phyloP scores from a whole-genome alignment of 2,797 vertebrate genomes.

The Cephalopachus bancanus region DNA sequence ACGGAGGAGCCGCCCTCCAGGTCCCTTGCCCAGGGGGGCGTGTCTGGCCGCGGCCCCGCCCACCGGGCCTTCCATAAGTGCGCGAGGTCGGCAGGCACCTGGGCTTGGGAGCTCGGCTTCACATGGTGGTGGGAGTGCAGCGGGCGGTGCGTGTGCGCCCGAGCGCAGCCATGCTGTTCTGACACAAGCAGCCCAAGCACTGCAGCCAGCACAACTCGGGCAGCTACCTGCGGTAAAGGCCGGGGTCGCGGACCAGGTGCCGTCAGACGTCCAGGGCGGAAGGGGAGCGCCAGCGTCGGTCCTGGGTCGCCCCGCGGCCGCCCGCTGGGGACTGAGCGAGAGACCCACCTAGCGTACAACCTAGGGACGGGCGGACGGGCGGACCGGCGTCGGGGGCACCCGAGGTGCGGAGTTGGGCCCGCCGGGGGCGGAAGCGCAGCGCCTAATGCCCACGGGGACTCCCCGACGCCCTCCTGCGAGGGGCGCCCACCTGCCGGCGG shows the following conservation, averaged over 20 bases:
- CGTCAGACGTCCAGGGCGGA: too few species aligned
- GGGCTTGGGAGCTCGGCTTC: background rate
- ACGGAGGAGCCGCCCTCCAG: background rate
- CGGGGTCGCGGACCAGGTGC: background rate
- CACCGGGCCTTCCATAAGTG: constrained; percentile 72
- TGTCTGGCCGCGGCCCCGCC: constrained; percentile 15
- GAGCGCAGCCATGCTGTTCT: constrained; percentile 93
- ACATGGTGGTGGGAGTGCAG: background rate
- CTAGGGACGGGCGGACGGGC: too few species aligned
- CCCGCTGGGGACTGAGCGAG: too few species aligned
- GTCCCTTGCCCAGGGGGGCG: background rate
- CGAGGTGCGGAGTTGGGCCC: too few species aligned
- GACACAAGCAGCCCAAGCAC: constrained; percentile 95
- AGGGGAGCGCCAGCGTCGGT: background rate
- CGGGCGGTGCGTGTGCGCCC: too few species aligned
- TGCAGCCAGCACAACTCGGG: constrained; percentile 92
- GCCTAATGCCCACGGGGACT: too few species aligned
- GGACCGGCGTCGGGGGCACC: too few species aligned
- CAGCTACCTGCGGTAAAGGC: constrained; percentile 94
- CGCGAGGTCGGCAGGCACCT: background rate
- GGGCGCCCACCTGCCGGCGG: too few species aligned
- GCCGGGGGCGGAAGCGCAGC: too few species aligned
- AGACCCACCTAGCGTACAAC: too few species aligned
- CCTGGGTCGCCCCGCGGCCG: too few species aligned
- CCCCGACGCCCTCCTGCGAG: too few species aligned